Evolutionary conservation across 2,797 vertebrate genomes (phyloP).

Genomic region (Anguilla obscura): DNA sequence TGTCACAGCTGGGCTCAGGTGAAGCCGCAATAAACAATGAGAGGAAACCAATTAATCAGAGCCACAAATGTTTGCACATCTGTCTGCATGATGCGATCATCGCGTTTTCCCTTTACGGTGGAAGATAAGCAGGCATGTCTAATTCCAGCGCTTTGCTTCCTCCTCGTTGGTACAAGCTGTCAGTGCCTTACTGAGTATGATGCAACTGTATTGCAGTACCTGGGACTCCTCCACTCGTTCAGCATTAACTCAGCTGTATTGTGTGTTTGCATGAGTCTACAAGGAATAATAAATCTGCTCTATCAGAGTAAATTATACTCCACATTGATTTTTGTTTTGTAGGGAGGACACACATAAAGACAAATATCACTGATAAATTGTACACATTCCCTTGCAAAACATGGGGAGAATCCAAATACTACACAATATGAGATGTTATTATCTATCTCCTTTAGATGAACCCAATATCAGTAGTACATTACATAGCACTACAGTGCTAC

Average conservation of each 20-base stretch:
- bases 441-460: neutral
- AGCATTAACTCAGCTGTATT: neutral
- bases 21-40: slow-evolving; percentile 17
- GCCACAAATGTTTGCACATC: slow-evolving; percentile 50
- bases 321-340: neutral
- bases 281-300: neutral
- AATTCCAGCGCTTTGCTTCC: neutral
- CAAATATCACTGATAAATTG: neutral
- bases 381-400: neutral
- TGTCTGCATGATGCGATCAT: slow-evolving; percentile 30
- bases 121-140: neutral
- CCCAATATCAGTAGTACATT: neutral
- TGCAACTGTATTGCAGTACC: neutral
- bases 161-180: neutral
- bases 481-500: neutral
- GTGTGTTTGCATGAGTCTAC: neutral
- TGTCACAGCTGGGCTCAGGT: slow-evolving; percentile 31
- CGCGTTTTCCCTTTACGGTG: neutral
- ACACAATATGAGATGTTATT: neutral
- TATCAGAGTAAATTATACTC: neutral
- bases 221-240: neutral
- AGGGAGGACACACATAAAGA: neutral
- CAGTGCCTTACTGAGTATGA: neutral
- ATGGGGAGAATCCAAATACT: neutral
- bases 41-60: slow-evolving; percentile 46